A percentile compares a stretch with the other conserved stretches of the same genome.
phyloP scores from a whole-genome alignment of 2,888 invertebrate species.

The Loripinus fragilis region DNA sequence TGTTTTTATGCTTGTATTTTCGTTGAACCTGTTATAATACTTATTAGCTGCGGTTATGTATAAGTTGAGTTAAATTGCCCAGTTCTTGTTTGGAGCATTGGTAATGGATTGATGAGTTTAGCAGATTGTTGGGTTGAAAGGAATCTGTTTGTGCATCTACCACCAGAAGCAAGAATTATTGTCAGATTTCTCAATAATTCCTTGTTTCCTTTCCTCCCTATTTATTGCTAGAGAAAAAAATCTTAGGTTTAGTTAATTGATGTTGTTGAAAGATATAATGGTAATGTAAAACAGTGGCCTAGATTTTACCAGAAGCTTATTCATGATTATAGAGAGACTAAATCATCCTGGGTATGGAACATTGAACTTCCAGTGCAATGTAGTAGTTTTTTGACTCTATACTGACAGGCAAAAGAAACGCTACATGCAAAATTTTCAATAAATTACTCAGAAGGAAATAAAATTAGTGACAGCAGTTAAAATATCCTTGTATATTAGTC shows the following conservation, averaged over 20 bases:
- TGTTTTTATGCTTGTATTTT: not conserved
- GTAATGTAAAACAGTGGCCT: constrained; percentile 8
- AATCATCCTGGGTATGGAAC: no score
- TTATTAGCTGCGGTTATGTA: not conserved
- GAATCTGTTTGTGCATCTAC: not conserved
- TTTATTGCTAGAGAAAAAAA: not conserved
- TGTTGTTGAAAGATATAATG: constrained; percentile 1
- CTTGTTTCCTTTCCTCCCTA: not conserved
- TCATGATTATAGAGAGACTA: no score
- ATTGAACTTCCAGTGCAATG: no score
- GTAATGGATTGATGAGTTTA: constrained; percentile 10
- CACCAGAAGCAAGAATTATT: not conserved
- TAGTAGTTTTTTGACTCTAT: no score
- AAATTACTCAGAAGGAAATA: no score
- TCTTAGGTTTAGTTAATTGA: constrained; percentile 6
- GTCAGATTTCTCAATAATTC: not conserved
- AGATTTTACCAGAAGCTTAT: not conserved
- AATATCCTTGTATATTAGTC: no score
- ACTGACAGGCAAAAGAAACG: no score
- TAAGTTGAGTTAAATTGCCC: constrained; percentile 21
- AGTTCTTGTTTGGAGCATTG: not conserved
- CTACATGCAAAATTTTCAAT: no score
- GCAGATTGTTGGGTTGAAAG: not conserved
- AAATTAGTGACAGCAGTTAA: no score
- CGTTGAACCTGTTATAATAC: constrained; percentile 3